Evolutionary conservation across 1,140 invertebrate species (phyloP).

Genomic region (Diploscapter pachys): DNA sequence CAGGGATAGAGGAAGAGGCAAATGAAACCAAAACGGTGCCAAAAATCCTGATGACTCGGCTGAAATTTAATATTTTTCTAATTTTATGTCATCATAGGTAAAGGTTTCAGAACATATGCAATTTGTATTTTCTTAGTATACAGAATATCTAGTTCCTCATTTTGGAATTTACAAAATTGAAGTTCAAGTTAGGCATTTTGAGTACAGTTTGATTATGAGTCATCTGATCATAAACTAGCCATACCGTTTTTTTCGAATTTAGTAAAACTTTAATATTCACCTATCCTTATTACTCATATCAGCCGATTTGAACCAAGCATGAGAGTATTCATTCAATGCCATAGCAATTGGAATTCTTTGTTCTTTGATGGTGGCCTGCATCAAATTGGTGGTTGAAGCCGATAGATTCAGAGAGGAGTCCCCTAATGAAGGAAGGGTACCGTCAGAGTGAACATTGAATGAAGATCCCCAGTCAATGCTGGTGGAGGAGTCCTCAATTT

Average conservation of each 20-base stretch:
- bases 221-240: neutral
- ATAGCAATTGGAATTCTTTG: slow-evolving; percentile 50
- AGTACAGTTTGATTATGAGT: neutral
- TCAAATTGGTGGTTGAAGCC: slow-evolving; percentile 34
- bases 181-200: neutral
- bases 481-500: no score
- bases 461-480: slow-evolving; percentile 17
- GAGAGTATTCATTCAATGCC: slow-evolving; percentile 50
- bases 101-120: neutral
- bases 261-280: slow-evolving; percentile 5
- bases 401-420: slow-evolving; percentile 35
- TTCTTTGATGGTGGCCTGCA: slow-evolving; percentile 44
- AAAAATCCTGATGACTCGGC: slow-evolving; percentile 44
- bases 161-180: no score
- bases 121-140: neutral
- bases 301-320: slow-evolving; percentile 50
- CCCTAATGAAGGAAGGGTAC: slow-evolving; percentile 32
- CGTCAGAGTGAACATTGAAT: slow-evolving; percentile 15
- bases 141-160: no score
- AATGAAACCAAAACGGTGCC: slow-evolving; percentile 52
- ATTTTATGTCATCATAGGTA: neutral
- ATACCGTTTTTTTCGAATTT: neutral
- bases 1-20: slow-evolving; percentile 37
- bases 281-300: slow-evolving; percentile 36
- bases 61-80: slow-evolving; percentile 21